phyloP scores from a whole-genome alignment of 1,140 invertebrate species.

The Meloidogyne hapla region DNA sequence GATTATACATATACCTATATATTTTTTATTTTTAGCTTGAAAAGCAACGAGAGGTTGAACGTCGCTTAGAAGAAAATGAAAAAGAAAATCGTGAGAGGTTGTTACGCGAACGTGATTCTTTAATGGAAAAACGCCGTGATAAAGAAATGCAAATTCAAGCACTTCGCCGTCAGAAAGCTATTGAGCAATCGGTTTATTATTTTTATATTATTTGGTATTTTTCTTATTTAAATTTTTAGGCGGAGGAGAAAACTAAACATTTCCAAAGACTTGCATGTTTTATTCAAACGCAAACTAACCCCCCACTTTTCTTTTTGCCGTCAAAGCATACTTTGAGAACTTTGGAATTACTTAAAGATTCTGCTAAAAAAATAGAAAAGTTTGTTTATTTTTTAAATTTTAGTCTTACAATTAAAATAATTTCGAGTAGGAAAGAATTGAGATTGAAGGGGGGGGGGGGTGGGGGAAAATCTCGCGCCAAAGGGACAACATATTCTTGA shows the following conservation, averaged over 20 bases:
- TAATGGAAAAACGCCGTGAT: conserved; percentile 80
- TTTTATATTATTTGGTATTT: background rate
- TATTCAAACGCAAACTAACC: conserved; percentile 82
- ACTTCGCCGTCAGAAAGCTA: conserved; percentile 84
- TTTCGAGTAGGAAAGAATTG: no score
- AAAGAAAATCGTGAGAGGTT: conserved; percentile 81
- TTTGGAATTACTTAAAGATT: conserved; percentile 63
- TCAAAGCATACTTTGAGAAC: conserved; percentile 72
- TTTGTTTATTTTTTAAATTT: conserved; percentile 13
- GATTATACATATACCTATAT: no score
- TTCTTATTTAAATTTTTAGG: conserved; percentile 64
- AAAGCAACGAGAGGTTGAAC: conserved; percentile 82
- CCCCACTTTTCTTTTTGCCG: conserved; percentile 82
- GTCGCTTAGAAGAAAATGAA: conserved; percentile 86
- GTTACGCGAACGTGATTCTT: conserved; percentile 78
- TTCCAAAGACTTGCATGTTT: conserved; percentile 78
- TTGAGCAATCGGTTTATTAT: conserved; percentile 66
- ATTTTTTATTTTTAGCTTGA: conserved; percentile 71
- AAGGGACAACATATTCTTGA: no score
- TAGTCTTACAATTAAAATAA: no score
- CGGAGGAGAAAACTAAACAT: conserved; percentile 79
- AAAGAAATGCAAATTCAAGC: conserved; percentile 83
- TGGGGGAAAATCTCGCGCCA: no score
- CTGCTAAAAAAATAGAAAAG: conserved; percentile 46
- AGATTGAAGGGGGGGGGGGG: no score